Base-by-base conservation (phyloP, 2,888 invertebrate species). In the Patella ulyssiponensis region DNA sequence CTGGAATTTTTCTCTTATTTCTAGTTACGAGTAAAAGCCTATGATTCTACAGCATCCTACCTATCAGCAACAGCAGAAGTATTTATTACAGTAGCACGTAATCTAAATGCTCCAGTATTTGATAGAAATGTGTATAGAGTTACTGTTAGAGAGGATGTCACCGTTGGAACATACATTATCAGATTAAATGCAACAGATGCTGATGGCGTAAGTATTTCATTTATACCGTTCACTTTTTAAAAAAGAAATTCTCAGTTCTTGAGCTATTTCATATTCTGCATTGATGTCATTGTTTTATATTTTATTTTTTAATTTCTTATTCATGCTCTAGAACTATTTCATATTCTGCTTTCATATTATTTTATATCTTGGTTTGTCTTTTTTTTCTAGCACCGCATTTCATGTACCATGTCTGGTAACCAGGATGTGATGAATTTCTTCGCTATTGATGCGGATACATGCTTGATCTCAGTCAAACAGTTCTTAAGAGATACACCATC, bases 71-170 rank as follows among this genome's bases (percentile, higher is more conserved):
- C 83, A 9, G 85, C 87, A 15, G 86, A 88, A 33, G 86, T 89
- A 51, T 81, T 77, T 52, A 84, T 90, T 33, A 85, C 83, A 2
- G 88, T 90, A 3, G 56, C 77, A 7, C 82, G 90, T 33, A 90
- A 90, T 79, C 75, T 86, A 71, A 88, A 88, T 78, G 82, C 84
- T 17, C 90, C 90, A 1, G 78, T 85, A 51, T 90, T 90, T 82
- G 85, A 85, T 69, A 86, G 88, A 9, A 76, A 80, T 3, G 84
- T 82, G 7, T 89, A 89, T 82, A 58, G 80, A 56, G 83, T 88
- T 12, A 85, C 84, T 7, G 83, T 90, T 73, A 82, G 83, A 69
- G 89, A 89, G 71, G 79, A 79, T 52, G 81, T 81, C 3, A 54
- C 79, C 0, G 83, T 86, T 9, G 84, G 82, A 3, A 80, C 82